These are phyloP conservation scores for Paralichthys olivaceus DNA, from an alignment of 2,113 vertebrate species.

Conservation along the genomic window DNA sequence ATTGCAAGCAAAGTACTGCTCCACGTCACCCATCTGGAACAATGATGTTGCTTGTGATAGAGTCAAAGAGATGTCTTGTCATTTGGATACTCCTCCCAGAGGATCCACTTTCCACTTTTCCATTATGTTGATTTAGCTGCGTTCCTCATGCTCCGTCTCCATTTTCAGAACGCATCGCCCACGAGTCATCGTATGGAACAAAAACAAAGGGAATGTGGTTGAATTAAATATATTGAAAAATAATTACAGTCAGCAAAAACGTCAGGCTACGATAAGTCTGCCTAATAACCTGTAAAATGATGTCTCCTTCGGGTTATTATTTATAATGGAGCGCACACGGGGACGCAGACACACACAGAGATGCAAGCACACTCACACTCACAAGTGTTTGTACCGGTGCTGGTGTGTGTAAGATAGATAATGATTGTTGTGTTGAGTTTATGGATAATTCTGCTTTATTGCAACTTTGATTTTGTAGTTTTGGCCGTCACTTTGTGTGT, in stretches of 20 bases:
- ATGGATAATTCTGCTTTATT: background rate
- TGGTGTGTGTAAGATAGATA: constrained; percentile 4
- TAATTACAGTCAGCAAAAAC: constrained; percentile 69
- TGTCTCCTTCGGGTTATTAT: constrained; percentile 55
- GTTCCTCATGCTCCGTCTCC: constrained; percentile 27
- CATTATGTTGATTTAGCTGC: constrained; percentile 54
- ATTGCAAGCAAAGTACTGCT: constrained; percentile 45
- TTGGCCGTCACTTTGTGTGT: background rate
- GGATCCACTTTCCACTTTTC: constrained; percentile 50
- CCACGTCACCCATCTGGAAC: constrained; percentile 52
- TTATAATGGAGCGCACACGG: constrained; percentile 36
- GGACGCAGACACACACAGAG: constrained; percentile 1
- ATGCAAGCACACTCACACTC: background rate
- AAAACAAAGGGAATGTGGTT: constrained; percentile 52
- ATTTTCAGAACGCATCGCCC: constrained; percentile 38
- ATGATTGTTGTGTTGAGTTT: constrained; percentile 13
- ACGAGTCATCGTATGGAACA: constrained; percentile 13
- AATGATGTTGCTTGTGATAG: constrained; percentile 30
- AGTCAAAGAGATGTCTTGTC: constrained; percentile 52
- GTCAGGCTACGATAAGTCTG: constrained; percentile 58
- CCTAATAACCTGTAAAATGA: constrained; percentile 78
- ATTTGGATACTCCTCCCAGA: constrained; percentile 40
- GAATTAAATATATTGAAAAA: constrained; percentile 71
- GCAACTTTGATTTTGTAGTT: constrained; percentile 21
- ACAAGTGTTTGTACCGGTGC: background rate